Conservation (phyloP, 1,140 invertebrate species). For the Zaprionus vittiger region DNA sequence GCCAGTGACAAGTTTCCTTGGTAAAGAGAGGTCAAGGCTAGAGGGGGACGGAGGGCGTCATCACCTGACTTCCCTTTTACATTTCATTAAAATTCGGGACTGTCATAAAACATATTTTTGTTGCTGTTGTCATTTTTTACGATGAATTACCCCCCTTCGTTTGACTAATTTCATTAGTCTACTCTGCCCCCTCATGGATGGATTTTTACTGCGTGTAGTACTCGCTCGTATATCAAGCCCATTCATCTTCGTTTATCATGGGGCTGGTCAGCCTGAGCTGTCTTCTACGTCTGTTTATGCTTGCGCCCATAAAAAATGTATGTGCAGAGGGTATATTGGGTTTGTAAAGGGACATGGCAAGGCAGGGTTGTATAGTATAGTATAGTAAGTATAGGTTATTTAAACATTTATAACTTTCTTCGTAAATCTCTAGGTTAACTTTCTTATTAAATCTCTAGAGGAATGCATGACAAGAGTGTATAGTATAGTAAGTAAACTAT, state of each 20-base stretch:
- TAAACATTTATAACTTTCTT: no score
- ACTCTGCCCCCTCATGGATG: neutral
- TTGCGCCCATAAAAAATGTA: neutral
- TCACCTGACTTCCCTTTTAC: constrained; percentile 30
- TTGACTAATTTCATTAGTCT: constrained; percentile 47
- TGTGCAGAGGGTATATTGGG: neutral
- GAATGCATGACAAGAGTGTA: no score
- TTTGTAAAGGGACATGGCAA: no score
- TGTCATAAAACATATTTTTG: constrained; percentile 43
- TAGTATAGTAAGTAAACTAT: no score
- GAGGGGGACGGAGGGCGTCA: neutral
- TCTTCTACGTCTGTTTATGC: neutral
- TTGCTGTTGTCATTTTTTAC: constrained; percentile 18
- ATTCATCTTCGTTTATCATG: constrained; percentile 44
- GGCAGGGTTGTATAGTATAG: no score
- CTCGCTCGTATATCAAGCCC: constrained; percentile 12
- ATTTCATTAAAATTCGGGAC: constrained; percentile 35
- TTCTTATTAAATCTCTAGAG: no score
- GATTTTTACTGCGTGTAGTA: constrained; percentile 1
- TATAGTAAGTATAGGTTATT: no score
- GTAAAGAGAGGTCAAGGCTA: neutral
- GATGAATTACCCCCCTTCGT: constrained; percentile 16
- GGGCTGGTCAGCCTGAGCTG: constrained; percentile 10
- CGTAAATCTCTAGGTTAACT: no score
- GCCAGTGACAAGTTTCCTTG: constrained; percentile 27